Evolutionary conservation across 2,797 vertebrate genomes (phyloP).

Genomic region (Molothrus ater): DNA sequence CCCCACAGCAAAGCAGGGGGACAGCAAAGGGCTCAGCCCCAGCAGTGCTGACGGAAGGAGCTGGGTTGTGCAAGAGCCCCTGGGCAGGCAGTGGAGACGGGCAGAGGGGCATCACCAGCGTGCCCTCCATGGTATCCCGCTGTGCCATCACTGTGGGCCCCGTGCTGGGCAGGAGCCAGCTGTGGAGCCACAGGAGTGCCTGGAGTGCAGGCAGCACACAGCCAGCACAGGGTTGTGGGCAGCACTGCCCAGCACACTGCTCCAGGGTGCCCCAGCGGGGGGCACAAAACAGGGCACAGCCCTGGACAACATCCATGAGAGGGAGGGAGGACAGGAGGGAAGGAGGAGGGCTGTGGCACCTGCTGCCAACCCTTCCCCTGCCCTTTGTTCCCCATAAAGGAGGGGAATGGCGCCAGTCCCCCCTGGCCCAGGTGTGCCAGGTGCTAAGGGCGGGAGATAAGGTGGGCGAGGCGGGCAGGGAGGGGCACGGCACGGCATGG

Average conservation of each 20-base stretch:
- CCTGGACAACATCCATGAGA: not conserved
- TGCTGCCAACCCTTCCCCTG: constrained; percentile 46
- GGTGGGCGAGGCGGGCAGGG: constrained; percentile 66
- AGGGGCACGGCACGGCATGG: constrained; percentile 63
- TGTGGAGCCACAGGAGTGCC: too few species aligned
- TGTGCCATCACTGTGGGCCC: not conserved
- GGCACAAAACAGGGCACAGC: not conserved
- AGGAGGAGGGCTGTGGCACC: not conserved
- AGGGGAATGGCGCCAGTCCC: constrained; percentile 66
- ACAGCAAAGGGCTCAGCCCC: not conserved
- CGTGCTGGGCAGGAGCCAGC: not conserved
- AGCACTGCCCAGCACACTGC: not conserved
- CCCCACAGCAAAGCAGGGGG: not conserved
- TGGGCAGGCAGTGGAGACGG: not conserved
- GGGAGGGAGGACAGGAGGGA: not conserved
- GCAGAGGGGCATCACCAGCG: not conserved
- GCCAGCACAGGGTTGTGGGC: not conserved
- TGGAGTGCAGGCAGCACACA: not conserved
- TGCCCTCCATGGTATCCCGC: not conserved
- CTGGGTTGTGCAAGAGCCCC: not conserved
- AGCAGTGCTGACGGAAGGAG: not conserved
- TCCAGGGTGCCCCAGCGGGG: not conserved
- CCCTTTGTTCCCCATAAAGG: constrained; percentile 78
- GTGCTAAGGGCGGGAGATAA: constrained; percentile 71
- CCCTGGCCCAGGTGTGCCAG: constrained; percentile 68